Base-by-base conservation (phyloP, 1,140 invertebrate species). In the Eubasilissa regina region DNA sequence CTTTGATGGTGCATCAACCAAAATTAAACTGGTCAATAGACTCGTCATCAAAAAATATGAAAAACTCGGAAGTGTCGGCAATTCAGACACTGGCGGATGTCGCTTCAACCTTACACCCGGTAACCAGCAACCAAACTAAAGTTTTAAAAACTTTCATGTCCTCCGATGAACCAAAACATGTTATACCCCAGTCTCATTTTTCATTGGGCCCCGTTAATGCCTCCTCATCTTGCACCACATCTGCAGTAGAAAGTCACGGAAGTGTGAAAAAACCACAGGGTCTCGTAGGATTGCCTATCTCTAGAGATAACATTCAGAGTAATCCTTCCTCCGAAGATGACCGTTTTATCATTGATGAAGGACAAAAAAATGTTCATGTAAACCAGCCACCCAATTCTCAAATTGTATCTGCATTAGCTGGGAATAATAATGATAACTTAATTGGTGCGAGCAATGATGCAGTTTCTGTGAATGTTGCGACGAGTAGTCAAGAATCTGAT, bases 271-370 rank as follows among this genome's bases (percentile, higher is more conserved):
- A 64, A 44, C 35, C n/a, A 44, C 25, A 35, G 25, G 25, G 25
- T 35, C 25, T 64, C 35, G 60, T 11, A 58, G 55, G 17, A 58
- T 19, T 19, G n/a, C 11, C 11, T 35, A 64, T 15, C 7, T 47
- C 66, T 17, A 17, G 12, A 12, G 55, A 66, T 62, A 76, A 7
- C 68, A 48, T 68, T 19, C 60, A 44, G 25, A 77, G 75, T 68
- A 55, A 77, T 21, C 45, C 47, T 48, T 68, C 75, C 9, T 77
- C 75, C 13, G 75, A 77, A 66, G 75, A 66, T 19, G 64, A 53
- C 35, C 60, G 64, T 53, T 77, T 68, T 55, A 48, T 77, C 13
- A 77, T 77, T 15, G 75, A 77, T 56, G 75, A 77, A 77, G 75
- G 44, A 43, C 64, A 62, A 17, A 76, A 62, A 47, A 47, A 12